A percentile compares a stretch with the other conserved stretches of the same genome.
phyloP scores from a whole-genome alignment of 2,113 vertebrate genomes.

The Hippopotamus amphibius region DNA sequence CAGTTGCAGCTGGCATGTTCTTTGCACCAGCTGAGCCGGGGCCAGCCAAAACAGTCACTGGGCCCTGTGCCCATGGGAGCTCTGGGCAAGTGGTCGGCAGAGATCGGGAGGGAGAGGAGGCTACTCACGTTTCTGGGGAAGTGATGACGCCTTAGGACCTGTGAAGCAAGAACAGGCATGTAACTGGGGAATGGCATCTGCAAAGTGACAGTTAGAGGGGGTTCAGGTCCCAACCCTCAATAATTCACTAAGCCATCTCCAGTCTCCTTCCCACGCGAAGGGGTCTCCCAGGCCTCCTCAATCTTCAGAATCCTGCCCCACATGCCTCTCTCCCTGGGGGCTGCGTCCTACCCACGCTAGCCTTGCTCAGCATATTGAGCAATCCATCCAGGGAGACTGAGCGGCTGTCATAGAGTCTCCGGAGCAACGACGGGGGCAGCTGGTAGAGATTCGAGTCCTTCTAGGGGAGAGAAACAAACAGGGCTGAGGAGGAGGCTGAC shows the following conservation, averaged over 20 bases:
- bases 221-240: not conserved
- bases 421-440: slow-evolving; percentile 87
- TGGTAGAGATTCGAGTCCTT: slow-evolving; percentile 83
- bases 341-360: slow-evolving; percentile 87
- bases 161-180: slow-evolving; percentile 47
- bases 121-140: slow-evolving; percentile 87
- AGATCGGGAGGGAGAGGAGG: not conserved
- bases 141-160: slow-evolving; percentile 79
- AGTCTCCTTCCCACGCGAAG: not conserved
- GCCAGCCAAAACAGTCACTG: not conserved
- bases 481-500: not conserved
- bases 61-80: not conserved
- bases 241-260: not conserved
- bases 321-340: not conserved
- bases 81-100: not conserved
- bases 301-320: not conserved
- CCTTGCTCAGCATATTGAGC: slow-evolving; percentile 91
- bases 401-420: slow-evolving; percentile 84
- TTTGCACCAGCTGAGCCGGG: not conserved
- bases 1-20: not conserved
- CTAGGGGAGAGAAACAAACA: slow-evolving; percentile 66
- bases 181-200: not conserved
- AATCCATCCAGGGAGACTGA: slow-evolving; percentile 92
- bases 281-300: not conserved
- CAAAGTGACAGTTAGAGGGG: not conserved